Conservation (phyloP, 2,113 vertebrate species). For the zebrafish (Danio rerio) region DNA sequence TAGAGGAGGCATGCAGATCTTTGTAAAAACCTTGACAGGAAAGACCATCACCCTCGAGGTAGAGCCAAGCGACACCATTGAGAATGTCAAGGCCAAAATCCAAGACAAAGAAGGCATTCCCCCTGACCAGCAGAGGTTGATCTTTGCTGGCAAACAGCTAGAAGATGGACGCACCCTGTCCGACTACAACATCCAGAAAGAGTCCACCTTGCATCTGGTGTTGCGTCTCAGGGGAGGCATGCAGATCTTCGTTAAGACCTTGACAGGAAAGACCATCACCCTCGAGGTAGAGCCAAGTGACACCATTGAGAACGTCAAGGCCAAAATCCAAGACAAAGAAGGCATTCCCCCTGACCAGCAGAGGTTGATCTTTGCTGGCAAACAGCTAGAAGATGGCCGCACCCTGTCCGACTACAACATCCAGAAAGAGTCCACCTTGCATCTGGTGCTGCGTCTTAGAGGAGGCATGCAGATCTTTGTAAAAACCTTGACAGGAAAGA, state of each 20-base stretch:
- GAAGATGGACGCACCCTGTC: slow-evolving; percentile 61
- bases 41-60: slow-evolving; percentile 64
- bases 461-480: slow-evolving; percentile 46
- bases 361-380: slow-evolving; percentile 41
- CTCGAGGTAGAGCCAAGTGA: slow-evolving; percentile 15
- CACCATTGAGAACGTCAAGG: slow-evolving; percentile 11
- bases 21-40: slow-evolving; percentile 61
- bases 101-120: slow-evolving; percentile 63
- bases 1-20: slow-evolving; percentile 75
- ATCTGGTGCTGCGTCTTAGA: slow-evolving; percentile 63
- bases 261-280: slow-evolving; percentile 30
- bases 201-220: slow-evolving; percentile 60
- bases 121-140: slow-evolving; percentile 61
- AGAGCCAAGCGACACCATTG: slow-evolving; percentile 60
- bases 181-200: slow-evolving; percentile 62
- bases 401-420: slow-evolving; percentile 65
- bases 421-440: slow-evolving; percentile 65
- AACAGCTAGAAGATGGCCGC: slow-evolving; percentile 43
- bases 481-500: background rate
- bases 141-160: slow-evolving; percentile 61
- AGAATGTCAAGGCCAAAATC: slow-evolving; percentile 62
- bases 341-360: slow-evolving; percentile 37
- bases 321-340: slow-evolving; percentile 24
- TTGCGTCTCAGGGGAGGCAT: slow-evolving; percentile 48
- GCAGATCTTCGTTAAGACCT: slow-evolving; percentile 50